phyloP scores from a whole-genome alignment of 2,113 vertebrate genomes.

The Trogon surrucura region DNA sequence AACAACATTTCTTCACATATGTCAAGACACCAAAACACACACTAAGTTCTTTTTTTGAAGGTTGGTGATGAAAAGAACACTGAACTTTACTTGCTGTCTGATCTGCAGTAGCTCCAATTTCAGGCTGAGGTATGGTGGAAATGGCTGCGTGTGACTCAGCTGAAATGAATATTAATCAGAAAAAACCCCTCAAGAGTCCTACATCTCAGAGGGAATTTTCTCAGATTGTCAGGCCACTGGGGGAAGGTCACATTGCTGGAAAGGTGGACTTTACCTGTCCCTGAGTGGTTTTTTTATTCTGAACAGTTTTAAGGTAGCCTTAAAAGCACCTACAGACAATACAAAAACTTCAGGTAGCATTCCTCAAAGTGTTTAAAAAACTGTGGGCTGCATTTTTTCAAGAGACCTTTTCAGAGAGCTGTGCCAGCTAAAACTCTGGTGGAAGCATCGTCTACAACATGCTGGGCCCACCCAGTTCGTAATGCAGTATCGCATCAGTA shows the following conservation, averaged over 20 bases:
- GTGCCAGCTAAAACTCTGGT: background rate
- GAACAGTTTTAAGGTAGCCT: background rate
- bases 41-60: rapidly evolving
- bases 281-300: background rate
- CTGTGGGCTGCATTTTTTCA: background rate
- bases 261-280: background rate
- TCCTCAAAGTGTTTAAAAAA: background rate
- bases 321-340: background rate
- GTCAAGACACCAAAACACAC: background rate
- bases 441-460: rapidly evolving
- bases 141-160: background rate
- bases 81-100: background rate
- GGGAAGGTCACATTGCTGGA: background rate
- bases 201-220: background rate
- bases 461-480: background rate
- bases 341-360: rapidly evolving
- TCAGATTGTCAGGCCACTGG: background rate
- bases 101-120: background rate
- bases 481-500: background rate
- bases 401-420: background rate
- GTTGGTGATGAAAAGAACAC: background rate
- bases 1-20: background rate
- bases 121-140: background rate
- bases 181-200: background rate
- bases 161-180: background rate